Evolutionary conservation across 2,113 vertebrate species (phyloP).

Genomic region (Eleginops maclovinus): DNA sequence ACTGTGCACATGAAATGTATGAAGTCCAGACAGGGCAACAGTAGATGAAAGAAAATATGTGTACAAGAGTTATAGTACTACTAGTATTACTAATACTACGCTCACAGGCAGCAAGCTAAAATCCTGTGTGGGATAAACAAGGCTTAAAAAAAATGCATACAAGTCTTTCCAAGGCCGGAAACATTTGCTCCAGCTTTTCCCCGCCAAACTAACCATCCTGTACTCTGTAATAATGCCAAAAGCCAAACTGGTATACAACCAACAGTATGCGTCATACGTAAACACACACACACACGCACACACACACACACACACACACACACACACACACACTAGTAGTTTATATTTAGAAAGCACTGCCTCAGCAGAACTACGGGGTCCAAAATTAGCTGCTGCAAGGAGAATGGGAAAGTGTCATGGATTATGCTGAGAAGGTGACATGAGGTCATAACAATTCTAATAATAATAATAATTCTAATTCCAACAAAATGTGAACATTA

Average conservation of each 20-base stretch:
- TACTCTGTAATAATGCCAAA: constrained; percentile 67
- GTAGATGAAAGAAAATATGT: constrained; percentile 6
- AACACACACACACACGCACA: constrained; percentile 28
- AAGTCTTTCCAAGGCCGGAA: constrained; percentile 43
- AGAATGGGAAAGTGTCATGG: constrained; percentile 74
- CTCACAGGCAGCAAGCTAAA: constrained; percentile 6
- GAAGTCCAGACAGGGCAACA: no score
- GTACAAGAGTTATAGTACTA: constrained; percentile 10
- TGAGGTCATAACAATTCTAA: constrained; percentile 33
- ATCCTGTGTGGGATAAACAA: constrained; percentile 35
- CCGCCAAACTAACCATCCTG: constrained; percentile 57
- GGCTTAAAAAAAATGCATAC: constrained; percentile 36
- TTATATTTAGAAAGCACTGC: constrained; percentile 79
- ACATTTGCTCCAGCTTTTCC: constrained; percentile 54
- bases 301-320: constrained; percentile 29
- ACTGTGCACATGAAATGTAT: background rate
- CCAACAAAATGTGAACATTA: background rate
- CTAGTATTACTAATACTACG: no score
- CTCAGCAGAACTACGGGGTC: constrained; percentile 75
- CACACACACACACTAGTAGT: constrained; percentile 16
- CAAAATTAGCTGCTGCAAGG: constrained; percentile 62
- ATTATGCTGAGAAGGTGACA: constrained; percentile 68
- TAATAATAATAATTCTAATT: constrained; percentile 28
- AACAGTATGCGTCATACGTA: constrained; percentile 45
- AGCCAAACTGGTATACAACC: constrained; percentile 51